phyloP scores from a whole-genome alignment of 2,113 vertebrate genomes.

The Zapus hudsonius region DNA sequence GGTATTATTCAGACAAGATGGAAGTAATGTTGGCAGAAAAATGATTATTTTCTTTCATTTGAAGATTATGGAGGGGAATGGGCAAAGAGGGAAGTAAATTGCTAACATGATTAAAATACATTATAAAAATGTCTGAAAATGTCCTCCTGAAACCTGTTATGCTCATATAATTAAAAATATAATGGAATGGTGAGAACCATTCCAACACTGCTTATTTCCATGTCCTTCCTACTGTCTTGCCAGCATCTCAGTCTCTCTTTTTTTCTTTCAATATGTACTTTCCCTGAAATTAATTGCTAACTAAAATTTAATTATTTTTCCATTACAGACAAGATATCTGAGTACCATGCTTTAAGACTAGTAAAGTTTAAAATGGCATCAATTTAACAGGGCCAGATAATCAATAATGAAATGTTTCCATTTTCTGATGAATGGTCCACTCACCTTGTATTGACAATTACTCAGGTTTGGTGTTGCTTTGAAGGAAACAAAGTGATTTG shows the following conservation, averaged over 20 bases:
- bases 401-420: not conserved
- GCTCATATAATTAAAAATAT: not conserved
- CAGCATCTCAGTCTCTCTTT: not conserved
- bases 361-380: not conserved
- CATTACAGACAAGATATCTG: fast-evolving
- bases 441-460: not conserved
- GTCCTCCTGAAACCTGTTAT: not conserved
- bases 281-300: not conserved
- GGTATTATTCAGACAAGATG: not conserved
- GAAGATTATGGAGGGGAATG: not conserved
- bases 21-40: not conserved
- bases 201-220: not conserved
- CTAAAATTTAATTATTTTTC: not conserved
- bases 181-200: too few relatives aligned
- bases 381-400: not conserved
- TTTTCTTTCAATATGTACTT: not conserved
- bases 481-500: not conserved
- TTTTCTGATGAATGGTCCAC: not conserved
- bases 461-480: not conserved
- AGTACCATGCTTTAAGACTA: not conserved
- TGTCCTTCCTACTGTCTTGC: not conserved
- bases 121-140: not conserved
- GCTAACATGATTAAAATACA: too few relatives aligned
- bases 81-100: too few relatives aligned
- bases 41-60: not conserved